Percentiles rank a stretch among this genome's conserved stretches.
phyloP scores from a whole-genome alignment of 2,888 invertebrate genomes.

The Apeira syringaria region DNA sequence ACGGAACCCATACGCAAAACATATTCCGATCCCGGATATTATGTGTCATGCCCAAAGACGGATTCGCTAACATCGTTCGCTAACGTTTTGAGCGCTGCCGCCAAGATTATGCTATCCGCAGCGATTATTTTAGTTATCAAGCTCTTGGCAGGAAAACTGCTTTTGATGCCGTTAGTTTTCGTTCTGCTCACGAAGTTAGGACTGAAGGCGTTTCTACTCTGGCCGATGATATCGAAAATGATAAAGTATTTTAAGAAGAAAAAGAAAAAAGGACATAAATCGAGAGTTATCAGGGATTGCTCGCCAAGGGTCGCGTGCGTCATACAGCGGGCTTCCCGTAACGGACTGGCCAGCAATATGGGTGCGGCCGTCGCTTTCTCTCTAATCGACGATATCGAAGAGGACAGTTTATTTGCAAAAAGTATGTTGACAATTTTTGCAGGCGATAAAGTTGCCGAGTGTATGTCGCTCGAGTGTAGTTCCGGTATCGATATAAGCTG shows the following conservation, averaged over 20 bases:
- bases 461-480: conserved; percentile 75
- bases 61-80: conserved; percentile 69
- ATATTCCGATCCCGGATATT: conserved; percentile 57
- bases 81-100: conserved; percentile 68
- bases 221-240: conserved; percentile 75
- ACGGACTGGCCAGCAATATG: conserved; percentile 63
- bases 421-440: conserved; percentile 67
- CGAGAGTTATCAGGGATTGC: conserved; percentile 66
- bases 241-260: conserved; percentile 73
- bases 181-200: conserved; percentile 68
- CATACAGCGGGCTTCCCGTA: conserved; percentile 55
- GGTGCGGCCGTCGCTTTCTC: conserved; percentile 71
- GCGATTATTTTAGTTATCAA: conserved; percentile 69
- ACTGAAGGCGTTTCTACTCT: conserved; percentile 66
- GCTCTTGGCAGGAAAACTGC: conserved; percentile 65
- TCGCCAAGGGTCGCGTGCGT: conserved; percentile 71
- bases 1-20: conserved; percentile 64
- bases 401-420: conserved; percentile 65
- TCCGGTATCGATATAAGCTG: conserved; percentile 76
- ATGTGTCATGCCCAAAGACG: conserved; percentile 62
- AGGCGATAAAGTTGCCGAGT: conserved; percentile 72
- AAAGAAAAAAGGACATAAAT: conserved; percentile 63
- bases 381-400: conserved; percentile 67
- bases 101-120: conserved; percentile 74
- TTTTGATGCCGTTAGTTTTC: conserved; percentile 64